Evolutionary conservation across 2,113 vertebrate species (phyloP).

Genomic region (Chrysemys picta): DNA sequence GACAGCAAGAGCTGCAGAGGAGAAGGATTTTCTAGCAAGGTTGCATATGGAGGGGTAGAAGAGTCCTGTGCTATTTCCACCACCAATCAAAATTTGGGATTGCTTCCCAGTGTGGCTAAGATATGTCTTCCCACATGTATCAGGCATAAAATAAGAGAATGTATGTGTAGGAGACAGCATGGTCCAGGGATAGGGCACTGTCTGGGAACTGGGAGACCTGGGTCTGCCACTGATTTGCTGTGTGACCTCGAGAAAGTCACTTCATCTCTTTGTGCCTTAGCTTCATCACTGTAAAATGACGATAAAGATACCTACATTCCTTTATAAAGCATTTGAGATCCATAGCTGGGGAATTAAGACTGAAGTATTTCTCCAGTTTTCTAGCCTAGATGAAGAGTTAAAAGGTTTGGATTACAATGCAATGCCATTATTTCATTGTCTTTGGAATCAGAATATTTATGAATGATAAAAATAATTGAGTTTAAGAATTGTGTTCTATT

Average conservation of each 20-base stretch:
- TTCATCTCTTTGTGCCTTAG: not conserved
- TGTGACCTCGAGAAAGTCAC: not conserved
- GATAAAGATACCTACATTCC: slow-evolving; percentile 34
- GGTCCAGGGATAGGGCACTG: not conserved
- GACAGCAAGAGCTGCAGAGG: not conserved
- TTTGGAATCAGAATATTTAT: not conserved
- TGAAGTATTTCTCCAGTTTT: not conserved
- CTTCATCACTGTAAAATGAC: not conserved
- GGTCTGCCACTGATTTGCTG: not conserved
- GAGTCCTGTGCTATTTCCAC: not conserved
- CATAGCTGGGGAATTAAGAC: not conserved
- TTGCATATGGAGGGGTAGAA: not conserved
- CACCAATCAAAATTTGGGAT: not conserved
- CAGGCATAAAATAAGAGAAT: not conserved
- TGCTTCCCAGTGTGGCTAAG: not conserved
- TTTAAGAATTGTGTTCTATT: not conserved
- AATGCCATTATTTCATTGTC: not conserved
- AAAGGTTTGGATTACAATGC: not conserved
- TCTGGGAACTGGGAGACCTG: not conserved
- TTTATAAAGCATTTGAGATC: not conserved
- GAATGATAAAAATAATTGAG: not conserved
- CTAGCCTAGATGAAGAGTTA: not conserved
- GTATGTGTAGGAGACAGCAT: not conserved
- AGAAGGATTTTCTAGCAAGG: not conserved
- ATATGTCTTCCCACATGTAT: rapidly evolving